Percentiles rank a stretch among this genome's conserved stretches.
Evolutionary conservation across 2,797 vertebrate genomes (phyloP).

Genomic region (Lophotriccus pileatus): DNA sequence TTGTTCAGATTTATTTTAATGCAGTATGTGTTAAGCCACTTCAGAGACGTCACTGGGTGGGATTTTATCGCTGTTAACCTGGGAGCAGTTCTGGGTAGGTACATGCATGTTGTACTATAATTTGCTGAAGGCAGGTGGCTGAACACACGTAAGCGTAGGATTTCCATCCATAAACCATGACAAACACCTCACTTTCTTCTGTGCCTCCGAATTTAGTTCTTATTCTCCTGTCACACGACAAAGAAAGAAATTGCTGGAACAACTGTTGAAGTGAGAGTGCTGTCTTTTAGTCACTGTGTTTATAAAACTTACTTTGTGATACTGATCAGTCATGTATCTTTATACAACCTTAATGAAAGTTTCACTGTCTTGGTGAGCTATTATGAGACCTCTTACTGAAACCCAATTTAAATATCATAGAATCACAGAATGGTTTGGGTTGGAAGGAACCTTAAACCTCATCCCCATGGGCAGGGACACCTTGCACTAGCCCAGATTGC

Average conservation of each 20-base stretch:
- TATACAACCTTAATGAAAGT: not conserved
- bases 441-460: not conserved
- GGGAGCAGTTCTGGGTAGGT: not conserved
- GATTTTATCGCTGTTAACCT: not conserved
- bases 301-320: not conserved
- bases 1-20: not conserved
- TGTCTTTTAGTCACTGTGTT: not conserved
- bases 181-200: not conserved
- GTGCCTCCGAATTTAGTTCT: not conserved
- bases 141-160: not conserved
- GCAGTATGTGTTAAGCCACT: not conserved
- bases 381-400: not conserved
- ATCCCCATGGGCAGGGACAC: not conserved
- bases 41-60: not conserved
- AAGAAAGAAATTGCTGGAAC: not conserved
- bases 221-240: not conserved
- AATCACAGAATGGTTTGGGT: not conserved
- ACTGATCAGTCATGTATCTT: not conserved
- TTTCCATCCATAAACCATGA: not conserved
- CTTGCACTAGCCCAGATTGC: not conserved
- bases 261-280: not conserved
- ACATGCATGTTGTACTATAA: not conserved
- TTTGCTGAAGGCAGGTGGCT: not conserved
- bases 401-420: not conserved
- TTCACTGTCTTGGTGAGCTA: not conserved